These are phyloP conservation scores for Branchinecta lindahli DNA, from an alignment of 1,140 invertebrate species.

Conservation along the genomic window DNA sequence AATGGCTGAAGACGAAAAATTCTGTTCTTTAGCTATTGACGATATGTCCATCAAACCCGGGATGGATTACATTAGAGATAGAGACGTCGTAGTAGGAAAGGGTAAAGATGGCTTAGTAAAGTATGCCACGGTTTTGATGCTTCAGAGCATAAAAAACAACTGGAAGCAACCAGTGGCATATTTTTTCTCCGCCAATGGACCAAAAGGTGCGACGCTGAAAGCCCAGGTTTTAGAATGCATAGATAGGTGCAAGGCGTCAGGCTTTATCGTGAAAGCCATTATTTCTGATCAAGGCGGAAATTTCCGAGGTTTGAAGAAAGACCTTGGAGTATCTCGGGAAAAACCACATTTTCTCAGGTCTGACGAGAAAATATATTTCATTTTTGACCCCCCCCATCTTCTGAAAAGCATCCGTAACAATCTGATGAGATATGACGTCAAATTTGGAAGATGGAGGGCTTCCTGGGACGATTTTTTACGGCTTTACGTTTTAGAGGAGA, in stretches of 20 bases:
- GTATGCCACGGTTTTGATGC: not conserved
- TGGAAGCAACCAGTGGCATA: not conserved
- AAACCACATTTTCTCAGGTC: no score
- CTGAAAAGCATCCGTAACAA: no score
- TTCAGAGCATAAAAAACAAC: not conserved
- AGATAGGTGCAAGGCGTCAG: no score
- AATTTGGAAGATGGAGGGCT: not conserved
- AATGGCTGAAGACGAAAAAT: not conserved
- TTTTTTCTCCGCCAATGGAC: not conserved
- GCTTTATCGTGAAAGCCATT: no score
- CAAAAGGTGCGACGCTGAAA: no score
- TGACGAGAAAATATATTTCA: no score
- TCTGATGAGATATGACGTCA: not conserved
- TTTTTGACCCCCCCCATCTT: no score
- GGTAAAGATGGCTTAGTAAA: not conserved
- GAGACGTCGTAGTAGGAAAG: not conserved
- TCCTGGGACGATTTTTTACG: not conserved
- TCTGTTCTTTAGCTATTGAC: not conserved
- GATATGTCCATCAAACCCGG: not conserved
- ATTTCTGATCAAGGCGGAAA: no score
- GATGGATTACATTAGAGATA: conserved; percentile 4
- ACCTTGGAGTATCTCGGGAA: no score
- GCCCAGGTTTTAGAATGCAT: no score
- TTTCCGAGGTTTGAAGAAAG: no score
- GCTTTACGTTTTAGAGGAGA: no score